Evolutionary conservation across 2,888 invertebrate species (phyloP).

Genomic region (Drosophila pseudotalamancana): DNA sequence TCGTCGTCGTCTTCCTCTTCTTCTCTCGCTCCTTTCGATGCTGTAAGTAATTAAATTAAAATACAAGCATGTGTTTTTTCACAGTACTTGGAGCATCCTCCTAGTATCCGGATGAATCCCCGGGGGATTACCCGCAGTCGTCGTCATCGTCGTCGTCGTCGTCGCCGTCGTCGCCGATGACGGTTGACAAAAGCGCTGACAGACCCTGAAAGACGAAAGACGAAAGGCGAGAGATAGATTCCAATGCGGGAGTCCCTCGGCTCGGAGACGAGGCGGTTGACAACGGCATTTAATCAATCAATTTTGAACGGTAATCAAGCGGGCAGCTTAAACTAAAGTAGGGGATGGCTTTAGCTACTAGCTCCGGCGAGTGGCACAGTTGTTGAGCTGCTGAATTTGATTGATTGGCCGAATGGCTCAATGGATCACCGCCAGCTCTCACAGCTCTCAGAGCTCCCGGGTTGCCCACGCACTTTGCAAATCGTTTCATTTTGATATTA

Average conservation of each 20-base stretch:
- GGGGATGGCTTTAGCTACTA: conserved; percentile 54
- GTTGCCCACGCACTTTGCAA: conserved; percentile 52
- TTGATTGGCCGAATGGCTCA: conserved; percentile 70
- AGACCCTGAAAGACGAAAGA: conserved; percentile 41
- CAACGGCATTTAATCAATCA: conserved; percentile 78
- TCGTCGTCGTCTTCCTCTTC: conserved; percentile 2
- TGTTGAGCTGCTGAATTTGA: conserved; percentile 59
- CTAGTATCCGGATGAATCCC: conserved; percentile 47
- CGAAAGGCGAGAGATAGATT: too few species aligned
- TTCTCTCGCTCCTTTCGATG: conserved; percentile 42
- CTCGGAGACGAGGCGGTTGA: conserved; percentile 43
- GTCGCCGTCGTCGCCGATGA: conserved; percentile 33
- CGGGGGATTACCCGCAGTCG: conserved; percentile 63
- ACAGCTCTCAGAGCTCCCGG: too few species aligned
- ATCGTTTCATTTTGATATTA: conserved; percentile 74
- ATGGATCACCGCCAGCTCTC: conserved; percentile 60
- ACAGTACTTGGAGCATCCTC: conserved; percentile 33
- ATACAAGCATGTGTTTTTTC: conserved; percentile 75
- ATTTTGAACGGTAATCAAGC: conserved; percentile 81
- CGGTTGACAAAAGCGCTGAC: conserved; percentile 75
- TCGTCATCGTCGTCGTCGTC: conserved; percentile 29
- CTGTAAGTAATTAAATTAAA: conserved; percentile 80
- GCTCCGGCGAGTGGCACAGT: conserved; percentile 17
- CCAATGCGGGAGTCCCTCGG: conserved; percentile 9
- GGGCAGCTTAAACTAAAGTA: conserved; percentile 74